A percentile compares a stretch with the other conserved stretches of the same genome.
phyloP scores from a whole-genome alignment of 2,888 invertebrate species.

The Aleiodes alternator region DNA sequence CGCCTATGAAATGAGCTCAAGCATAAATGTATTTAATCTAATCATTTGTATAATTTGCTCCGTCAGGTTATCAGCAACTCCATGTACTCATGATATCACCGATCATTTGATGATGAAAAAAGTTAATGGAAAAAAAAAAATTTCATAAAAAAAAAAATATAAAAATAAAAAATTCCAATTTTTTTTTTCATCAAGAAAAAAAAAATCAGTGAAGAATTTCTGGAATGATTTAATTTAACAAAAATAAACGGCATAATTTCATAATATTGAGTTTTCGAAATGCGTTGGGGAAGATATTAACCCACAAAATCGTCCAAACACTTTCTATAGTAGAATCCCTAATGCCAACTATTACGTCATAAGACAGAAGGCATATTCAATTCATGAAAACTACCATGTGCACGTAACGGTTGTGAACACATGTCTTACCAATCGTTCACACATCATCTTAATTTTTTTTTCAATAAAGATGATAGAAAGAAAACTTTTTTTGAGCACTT shows the following conservation, averaged over 20 bases:
- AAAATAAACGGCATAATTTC: constrained; percentile 15
- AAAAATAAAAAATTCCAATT: background rate
- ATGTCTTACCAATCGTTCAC: background rate
- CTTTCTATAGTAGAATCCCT: constrained; percentile 48
- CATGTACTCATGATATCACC: no score
- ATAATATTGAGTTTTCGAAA: constrained; percentile 34
- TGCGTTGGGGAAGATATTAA: constrained; percentile 52
- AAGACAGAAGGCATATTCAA: constrained; percentile 24
- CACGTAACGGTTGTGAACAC: constrained; percentile 20
- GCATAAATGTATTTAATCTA: no score
- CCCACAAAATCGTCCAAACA: constrained; percentile 54
- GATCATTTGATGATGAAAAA: no score
- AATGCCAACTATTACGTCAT: constrained; percentile 47
- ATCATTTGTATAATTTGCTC: no score
- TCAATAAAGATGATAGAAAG: no score
- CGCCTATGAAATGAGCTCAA: no score
- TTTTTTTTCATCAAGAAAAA: background rate
- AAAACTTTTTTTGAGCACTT: no score
- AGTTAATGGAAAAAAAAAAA: no score
- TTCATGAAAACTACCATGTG: constrained; percentile 40
- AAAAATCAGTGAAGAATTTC: background rate
- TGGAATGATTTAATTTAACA: background rate
- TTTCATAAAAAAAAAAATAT: background rate
- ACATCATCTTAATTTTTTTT: no score
- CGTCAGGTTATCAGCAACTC: no score